phyloP scores from a whole-genome alignment of 2,797 vertebrate genomes.

The Trichosurus vulpecula region DNA sequence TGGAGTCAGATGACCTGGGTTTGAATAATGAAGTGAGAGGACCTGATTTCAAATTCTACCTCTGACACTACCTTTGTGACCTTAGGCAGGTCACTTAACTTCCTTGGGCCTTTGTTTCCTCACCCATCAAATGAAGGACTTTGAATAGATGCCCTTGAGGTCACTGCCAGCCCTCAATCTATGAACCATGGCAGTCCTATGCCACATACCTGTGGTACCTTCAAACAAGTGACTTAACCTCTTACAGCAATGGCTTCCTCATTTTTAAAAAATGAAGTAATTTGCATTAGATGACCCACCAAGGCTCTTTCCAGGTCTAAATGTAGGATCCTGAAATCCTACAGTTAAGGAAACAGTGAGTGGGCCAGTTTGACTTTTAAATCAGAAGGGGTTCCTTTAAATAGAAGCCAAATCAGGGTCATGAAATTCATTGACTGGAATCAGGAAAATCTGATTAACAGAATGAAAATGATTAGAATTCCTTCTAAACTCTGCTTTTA shows the following conservation, averaged over 20 bases:
- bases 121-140: not conserved
- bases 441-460: conserved; percentile 20
- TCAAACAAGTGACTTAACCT: not conserved
- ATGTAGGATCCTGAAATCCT: not conserved
- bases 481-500: conserved; percentile 24
- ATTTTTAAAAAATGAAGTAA: not conserved
- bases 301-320: not conserved
- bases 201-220: not conserved
- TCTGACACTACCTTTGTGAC: not conserved
- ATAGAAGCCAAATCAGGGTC: conserved; percentile 22
- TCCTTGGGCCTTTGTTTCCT: not conserved
- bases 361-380: not conserved
- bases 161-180: not conserved
- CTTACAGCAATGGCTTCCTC: not conserved
- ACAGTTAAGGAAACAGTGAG: not conserved
- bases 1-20: not conserved
- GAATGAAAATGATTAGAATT: conserved; percentile 34
- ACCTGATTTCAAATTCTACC: not conserved
- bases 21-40: not conserved
- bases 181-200: not conserved
- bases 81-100: not conserved
- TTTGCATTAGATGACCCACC: not conserved
- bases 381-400: conserved; percentile 30
- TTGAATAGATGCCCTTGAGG: not conserved
- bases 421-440: conserved; percentile 12